These are phyloP conservation scores for Micronisus gabar DNA, from an alignment of 2,113 vertebrate genomes.

Conservation along the genomic window DNA sequence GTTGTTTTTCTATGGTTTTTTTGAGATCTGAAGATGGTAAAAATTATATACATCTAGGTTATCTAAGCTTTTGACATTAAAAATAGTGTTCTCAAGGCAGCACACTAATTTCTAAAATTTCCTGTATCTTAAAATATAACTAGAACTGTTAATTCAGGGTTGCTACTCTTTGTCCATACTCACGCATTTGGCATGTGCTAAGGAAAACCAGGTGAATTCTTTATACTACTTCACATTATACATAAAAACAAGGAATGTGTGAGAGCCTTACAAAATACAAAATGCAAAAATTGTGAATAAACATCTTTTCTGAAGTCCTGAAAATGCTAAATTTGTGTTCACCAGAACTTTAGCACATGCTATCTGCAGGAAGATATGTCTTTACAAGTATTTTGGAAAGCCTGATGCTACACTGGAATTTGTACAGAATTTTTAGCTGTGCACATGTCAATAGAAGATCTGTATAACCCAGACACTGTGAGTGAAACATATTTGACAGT, in stretches of 20 bases:
- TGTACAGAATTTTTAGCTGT: not conserved
- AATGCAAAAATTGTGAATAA: not conserved
- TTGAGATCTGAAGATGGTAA: not conserved
- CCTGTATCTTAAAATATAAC: not conserved
- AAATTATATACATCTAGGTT: not conserved
- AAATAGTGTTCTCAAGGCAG: not conserved
- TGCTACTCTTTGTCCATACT: not conserved
- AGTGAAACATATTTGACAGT: constrained; percentile 47
- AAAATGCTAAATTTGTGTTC: not conserved
- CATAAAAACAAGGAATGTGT: not conserved
- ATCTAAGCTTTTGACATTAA: not conserved
- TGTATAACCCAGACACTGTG: constrained; percentile 7
- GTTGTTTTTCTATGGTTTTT: not conserved
- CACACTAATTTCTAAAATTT: not conserved
- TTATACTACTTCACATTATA: not conserved
- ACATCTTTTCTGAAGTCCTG: not conserved
- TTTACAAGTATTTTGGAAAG: constrained; percentile 3
- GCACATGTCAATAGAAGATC: not conserved
- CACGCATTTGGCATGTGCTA: not conserved
- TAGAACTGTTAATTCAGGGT: not conserved
- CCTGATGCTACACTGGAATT: not conserved
- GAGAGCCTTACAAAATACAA: not conserved
- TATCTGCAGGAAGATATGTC: not conserved
- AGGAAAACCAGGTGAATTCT: not conserved
- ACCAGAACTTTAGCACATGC: not conserved